Percentiles rank a stretch among this genome's conserved stretches.
Conservation (phyloP, 2,113 vertebrate species). For the Manacus vitellinus region DNA sequence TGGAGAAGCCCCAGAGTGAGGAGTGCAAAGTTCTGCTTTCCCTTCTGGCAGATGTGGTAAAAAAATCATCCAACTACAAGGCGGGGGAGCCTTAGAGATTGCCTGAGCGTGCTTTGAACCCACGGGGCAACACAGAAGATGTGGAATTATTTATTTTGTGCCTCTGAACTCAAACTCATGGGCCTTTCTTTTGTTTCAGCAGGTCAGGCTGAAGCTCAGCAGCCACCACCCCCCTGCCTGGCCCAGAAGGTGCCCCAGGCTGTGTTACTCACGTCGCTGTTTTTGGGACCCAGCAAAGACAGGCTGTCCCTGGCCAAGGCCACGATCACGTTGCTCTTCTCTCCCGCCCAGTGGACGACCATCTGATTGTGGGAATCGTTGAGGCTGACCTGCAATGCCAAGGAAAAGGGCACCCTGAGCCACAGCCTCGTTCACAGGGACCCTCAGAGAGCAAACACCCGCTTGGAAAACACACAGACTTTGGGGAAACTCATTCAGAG, state of each 20-base stretch:
- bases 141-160: background rate
- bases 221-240: background rate
- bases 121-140: background rate
- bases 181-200: background rate
- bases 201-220: background rate
- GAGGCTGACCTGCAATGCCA: conserved; percentile 84
- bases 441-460: rapidly evolving
- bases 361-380: conserved; percentile 98
- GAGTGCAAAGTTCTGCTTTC: background rate
- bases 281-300: conserved; percentile 83
- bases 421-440: background rate
- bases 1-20: background rate
- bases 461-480: rapidly evolving
- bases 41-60: background rate
- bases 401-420: background rate
- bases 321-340: conserved; percentile 96
- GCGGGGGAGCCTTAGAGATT: background rate
- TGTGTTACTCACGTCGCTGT: conserved; percentile 86
- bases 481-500: background rate
- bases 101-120: background rate
- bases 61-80: background rate
- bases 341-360: conserved; percentile 98
- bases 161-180: background rate
- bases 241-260: background rate
- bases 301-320: conserved; percentile 93